A percentile compares a stretch with the other conserved stretches of the same genome.
These are phyloP conservation scores for Yoshiicerus persimilis DNA, from an alignment of 1,140 invertebrate species.

Conservation along the genomic window DNA sequence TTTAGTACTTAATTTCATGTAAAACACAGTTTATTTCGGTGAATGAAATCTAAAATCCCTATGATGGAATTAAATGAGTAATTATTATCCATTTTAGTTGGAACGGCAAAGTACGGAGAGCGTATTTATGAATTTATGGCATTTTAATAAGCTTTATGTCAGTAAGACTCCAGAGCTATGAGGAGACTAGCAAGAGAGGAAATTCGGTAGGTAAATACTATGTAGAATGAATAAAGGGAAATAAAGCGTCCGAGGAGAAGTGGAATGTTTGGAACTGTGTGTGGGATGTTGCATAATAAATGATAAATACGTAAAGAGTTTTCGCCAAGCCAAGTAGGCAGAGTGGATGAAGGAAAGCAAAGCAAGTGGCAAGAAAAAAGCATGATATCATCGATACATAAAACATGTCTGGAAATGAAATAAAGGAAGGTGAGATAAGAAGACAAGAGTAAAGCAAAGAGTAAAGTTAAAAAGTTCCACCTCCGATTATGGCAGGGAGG, in stretches of 20 bases:
- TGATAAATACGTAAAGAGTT: not conserved
- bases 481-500: slow-evolving; percentile 25
- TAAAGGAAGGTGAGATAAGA: not conserved
- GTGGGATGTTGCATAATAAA: slow-evolving; percentile 19
- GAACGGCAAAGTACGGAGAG: too few species aligned
- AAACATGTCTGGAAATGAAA: slow-evolving; percentile 8
- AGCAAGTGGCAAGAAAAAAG: not conserved
- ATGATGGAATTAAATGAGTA: too few species aligned
- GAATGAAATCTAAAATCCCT: too few species aligned
- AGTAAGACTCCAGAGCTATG: too few species aligned
- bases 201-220: not conserved
- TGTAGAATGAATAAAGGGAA: not conserved
- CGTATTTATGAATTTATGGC: too few species aligned
- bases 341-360: not conserved
- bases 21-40: too few species aligned
- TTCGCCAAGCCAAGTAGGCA: not conserved
- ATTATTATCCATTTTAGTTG: too few species aligned
- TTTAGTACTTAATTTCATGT: too few species aligned
- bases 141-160: too few species aligned
- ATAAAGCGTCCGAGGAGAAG: not conserved
- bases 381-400: slow-evolving; percentile 24
- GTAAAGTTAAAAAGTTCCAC: slow-evolving; percentile 19
- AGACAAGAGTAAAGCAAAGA: not conserved
- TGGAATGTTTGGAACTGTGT: not conserved
- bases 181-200: too few species aligned